Evolutionary conservation across 1,140 invertebrate genomes (phyloP).

Genomic region (Pinna nobilis): DNA sequence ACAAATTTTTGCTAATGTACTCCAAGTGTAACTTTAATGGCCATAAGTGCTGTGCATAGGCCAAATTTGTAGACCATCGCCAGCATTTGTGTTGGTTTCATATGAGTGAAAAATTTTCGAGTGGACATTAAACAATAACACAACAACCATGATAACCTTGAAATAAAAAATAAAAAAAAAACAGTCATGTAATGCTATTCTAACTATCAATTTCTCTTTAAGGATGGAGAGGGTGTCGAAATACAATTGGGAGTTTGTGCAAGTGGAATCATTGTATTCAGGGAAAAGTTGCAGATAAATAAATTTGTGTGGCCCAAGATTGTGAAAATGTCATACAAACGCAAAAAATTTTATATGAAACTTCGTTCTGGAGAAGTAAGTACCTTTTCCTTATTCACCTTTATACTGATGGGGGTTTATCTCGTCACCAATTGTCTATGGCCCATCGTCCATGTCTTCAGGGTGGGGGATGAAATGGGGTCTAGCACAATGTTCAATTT

Average conservation of each 20-base stretch:
- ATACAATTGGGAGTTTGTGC: slow-evolving; percentile 98
- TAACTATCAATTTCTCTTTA: slow-evolving; percentile 29
- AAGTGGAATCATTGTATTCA: slow-evolving; percentile 94
- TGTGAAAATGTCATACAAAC: slow-evolving; percentile 99
- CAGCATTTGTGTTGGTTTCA: too few species aligned
- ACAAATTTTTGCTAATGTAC: too few species aligned
- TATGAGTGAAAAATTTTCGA: too few species aligned
- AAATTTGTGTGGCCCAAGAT: slow-evolving; percentile 99
- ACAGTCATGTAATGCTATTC: too few species aligned
- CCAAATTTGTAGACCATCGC: too few species aligned
- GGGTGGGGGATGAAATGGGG: too few species aligned
- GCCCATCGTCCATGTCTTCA: background rate
- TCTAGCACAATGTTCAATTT: background rate
- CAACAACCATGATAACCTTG: too few species aligned
- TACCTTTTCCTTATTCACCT: background rate
- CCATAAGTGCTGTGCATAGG: too few species aligned
- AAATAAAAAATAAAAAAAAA: too few species aligned
- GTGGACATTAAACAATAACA: too few species aligned
- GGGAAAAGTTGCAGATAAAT: slow-evolving; percentile 96
- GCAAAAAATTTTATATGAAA: slow-evolving; percentile 99
- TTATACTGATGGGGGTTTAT: background rate
- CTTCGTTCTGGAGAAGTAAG: slow-evolving; percentile 92
- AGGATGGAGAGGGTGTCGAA: slow-evolving; percentile 95
- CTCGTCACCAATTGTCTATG: background rate
- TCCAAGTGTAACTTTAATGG: too few species aligned